These are phyloP conservation scores for Thumatha senex DNA, from an alignment of 2,888 invertebrate species.

Conservation along the genomic window DNA sequence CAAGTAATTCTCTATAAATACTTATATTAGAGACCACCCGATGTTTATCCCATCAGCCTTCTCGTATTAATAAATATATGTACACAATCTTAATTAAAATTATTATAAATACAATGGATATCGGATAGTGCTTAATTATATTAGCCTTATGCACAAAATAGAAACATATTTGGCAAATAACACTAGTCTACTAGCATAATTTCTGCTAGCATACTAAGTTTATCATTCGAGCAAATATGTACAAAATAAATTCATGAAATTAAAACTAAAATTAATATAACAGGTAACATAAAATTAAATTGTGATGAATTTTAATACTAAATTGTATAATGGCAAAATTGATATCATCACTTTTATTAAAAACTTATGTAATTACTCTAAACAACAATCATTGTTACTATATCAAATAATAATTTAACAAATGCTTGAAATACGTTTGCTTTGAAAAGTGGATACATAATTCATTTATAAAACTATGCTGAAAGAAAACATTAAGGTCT, in stretches of 20 bases:
- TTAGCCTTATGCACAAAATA: conserved; percentile 21
- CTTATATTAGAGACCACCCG: conserved; percentile 50
- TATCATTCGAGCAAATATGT: conserved; percentile 9
- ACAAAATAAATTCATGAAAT: conserved; percentile 33
- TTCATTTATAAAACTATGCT: too few relatives aligned
- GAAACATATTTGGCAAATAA: conserved; percentile 7
- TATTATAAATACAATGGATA: conserved; percentile 40
- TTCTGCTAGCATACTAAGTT: too few relatives aligned
- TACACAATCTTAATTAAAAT: conserved; percentile 64
- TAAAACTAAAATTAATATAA: conserved; percentile 47
- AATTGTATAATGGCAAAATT: conserved; percentile 61
- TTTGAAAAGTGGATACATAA: neutral
- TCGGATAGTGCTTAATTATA: conserved; percentile 36
- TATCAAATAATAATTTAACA: conserved; percentile 29
- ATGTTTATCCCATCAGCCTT: conserved; percentile 61
- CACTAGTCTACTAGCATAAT: too few relatives aligned
- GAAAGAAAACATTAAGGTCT: too few relatives aligned
- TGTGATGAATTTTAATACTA: conserved; percentile 55
- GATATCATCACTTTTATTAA: conserved; percentile 37
- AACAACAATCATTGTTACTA: conserved; percentile 41
- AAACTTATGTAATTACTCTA: conserved; percentile 45
- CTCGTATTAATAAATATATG: conserved; percentile 71
- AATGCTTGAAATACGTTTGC: conserved; percentile 19
- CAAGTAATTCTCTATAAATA: conserved; percentile 57
- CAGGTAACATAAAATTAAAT: conserved; percentile 48